Evolutionary conservation across 92 coral and sea anemone genomes (phyloP), one percentile per base, ranked within the genome.

Genomic region (Metridium senile): DNA sequence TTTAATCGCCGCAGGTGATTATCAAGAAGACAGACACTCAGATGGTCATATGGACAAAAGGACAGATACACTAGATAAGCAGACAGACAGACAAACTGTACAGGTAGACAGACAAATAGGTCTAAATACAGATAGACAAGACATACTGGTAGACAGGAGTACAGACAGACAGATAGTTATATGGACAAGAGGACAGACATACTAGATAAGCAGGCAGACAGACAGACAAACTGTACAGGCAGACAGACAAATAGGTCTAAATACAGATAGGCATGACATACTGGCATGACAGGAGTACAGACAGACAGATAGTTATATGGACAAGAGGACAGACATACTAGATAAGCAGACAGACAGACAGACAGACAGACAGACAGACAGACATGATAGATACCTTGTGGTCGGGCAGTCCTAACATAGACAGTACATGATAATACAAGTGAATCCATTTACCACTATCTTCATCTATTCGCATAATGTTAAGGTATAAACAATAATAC

Each of bases 401-500:
- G 73, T 95, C 99, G 0, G 99, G 99, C 26, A 95, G 84, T 25
- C 99, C 99, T 25, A 93, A 86, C 88, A 88, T 74, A 62, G 99
- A 92, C 52, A 95, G 71, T 6, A 85, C 71, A 34, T 81, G 89
- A 67, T 92, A 89, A 76, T 92, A 90, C 89, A 83, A 84, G 53
- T 95, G 99, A 82, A 95, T 84, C 74, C 88, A 77, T 47, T 86
- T 85, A 54, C 94, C 84, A 74, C 85, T 75, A 20, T 93, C 97
- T 83, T 94, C 98, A 88, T 97, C 98, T 94, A n/a, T 39, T 19
- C 34, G 33, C 53, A 23, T 28, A 13, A 0, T 52, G 82, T 83
- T 51, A 83, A 34, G 66, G 66, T 39, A 54, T 20, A 2, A 54
- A 54, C 3, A 2, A 21, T 9, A 3, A 16, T 54, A 20, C 61